A percentile compares a stretch with the other conserved stretches of the same genome.
Conservation (phyloP, 2,113 vertebrate genomes). For the Australoheros scitulus region DNA sequence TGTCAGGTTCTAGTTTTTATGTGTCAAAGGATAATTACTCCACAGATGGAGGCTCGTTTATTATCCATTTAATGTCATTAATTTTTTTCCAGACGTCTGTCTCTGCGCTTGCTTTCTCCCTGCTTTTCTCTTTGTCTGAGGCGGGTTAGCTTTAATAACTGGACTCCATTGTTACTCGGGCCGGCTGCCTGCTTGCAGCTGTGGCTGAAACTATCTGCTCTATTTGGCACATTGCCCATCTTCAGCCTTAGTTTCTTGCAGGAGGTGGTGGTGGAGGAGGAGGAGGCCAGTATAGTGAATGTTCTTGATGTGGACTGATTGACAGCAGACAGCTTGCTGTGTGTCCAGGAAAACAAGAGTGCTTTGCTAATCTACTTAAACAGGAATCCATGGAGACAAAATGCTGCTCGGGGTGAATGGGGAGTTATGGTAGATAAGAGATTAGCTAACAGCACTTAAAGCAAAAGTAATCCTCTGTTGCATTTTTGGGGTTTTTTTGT, state of each 20-base stretch:
- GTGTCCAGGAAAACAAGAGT: conserved; percentile 50
- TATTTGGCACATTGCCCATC: conserved; percentile 69
- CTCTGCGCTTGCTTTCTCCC: conserved; percentile 10
- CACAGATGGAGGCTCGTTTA: neutral
- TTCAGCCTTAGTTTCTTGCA: conserved; percentile 57
- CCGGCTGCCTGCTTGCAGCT: conserved; percentile 77
- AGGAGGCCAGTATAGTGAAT: conserved; percentile 49
- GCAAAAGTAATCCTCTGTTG: conserved; percentile 33
- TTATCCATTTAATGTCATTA: conserved; percentile 2
- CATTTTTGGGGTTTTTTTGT: neutral
- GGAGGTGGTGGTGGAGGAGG: conserved; percentile 38
- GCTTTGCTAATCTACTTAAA: conserved; percentile 53
- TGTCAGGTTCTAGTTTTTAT: neutral
- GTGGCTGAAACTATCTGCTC: conserved; percentile 77
- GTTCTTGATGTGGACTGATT: conserved; percentile 69
- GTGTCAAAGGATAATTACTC: neutral
- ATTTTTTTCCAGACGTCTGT: conserved; percentile 7
- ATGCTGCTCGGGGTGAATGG: conserved; percentile 17
- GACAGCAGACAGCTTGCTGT: conserved; percentile 70
- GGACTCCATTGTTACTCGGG: conserved; percentile 74
- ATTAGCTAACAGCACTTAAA: conserved; percentile 7
- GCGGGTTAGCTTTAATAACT: conserved; percentile 71
- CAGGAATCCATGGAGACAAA: conserved; percentile 53
- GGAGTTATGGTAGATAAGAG: conserved; percentile 15
- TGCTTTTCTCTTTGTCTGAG: conserved; percentile 44